Percentiles rank a stretch among this genome's conserved stretches.
These are phyloP conservation scores for Pedicia rivosa DNA, from an alignment of 2,888 invertebrate species.

Conservation along the genomic window DNA sequence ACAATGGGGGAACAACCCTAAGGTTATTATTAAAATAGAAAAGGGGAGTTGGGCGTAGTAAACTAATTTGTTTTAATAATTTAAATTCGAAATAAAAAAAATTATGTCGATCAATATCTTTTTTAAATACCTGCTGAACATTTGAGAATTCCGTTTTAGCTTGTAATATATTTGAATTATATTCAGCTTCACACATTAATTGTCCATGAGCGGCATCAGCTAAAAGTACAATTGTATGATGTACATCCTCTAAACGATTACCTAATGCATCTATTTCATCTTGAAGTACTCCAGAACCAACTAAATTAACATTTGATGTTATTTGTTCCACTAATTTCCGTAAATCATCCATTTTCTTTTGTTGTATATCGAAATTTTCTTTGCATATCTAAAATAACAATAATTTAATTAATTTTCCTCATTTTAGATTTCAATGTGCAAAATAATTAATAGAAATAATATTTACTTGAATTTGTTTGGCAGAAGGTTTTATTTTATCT, in stretches of 20 bases:
- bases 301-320: slow-evolving; percentile 60
- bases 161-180: slow-evolving; percentile 38
- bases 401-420: neutral
- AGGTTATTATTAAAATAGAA: slow-evolving; percentile 2
- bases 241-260: slow-evolving; percentile 55
- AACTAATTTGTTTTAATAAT: slow-evolving; percentile 1
- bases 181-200: slow-evolving; percentile 36
- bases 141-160: slow-evolving; percentile 47
- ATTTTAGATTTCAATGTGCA: neutral
- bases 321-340: slow-evolving; percentile 61
- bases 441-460: slow-evolving; percentile 31
- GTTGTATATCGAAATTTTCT: slow-evolving; percentile 54
- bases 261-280: slow-evolving; percentile 65
- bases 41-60: too few relatives aligned
- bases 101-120: neutral
- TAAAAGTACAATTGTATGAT: slow-evolving; percentile 53
- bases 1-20: neutral
- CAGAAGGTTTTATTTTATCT: slow-evolving; percentile 51
- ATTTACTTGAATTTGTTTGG: slow-evolving; percentile 55
- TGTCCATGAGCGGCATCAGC: slow-evolving; percentile 63
- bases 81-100: too few relatives aligned
- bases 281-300: slow-evolving; percentile 51
- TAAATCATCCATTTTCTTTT: slow-evolving; percentile 48
- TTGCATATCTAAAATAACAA: slow-evolving; percentile 26
- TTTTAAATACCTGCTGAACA: slow-evolving; percentile 67